A percentile compares a stretch with the other conserved stretches of the same genome.
These are phyloP conservation scores for Orchesella cincta DNA, from an alignment of 1,140 invertebrate genomes.

Conservation along the genomic window DNA sequence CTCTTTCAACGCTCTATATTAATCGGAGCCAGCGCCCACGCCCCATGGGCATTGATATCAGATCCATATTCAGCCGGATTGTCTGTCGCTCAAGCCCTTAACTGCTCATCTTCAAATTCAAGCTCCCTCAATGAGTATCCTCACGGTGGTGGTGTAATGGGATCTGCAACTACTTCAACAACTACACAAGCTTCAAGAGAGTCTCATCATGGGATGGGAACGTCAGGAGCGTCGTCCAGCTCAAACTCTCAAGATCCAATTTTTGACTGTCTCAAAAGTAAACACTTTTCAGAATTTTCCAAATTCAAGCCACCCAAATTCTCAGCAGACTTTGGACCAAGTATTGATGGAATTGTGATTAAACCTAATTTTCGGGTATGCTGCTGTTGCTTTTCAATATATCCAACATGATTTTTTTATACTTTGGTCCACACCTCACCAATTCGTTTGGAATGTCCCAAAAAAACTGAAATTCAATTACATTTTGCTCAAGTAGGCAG, in stretches of 20 bases:
- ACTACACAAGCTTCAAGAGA: constrained; percentile 21
- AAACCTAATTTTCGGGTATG: constrained; percentile 59
- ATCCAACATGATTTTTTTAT: too few species aligned
- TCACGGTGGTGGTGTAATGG: background rate
- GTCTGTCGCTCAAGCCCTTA: constrained; percentile 78
- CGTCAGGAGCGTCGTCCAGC: constrained; percentile 19
- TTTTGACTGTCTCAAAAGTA: constrained; percentile 47
- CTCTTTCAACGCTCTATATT: constrained; percentile 89
- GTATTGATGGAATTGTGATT: constrained; percentile 83
- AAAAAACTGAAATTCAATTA: too few species aligned
- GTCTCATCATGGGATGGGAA: constrained; percentile 38
- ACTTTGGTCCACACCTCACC: too few species aligned
- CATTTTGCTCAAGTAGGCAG: too few species aligned
- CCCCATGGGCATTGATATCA: constrained; percentile 89
- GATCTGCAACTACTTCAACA: constrained; percentile 5
- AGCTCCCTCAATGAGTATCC: background rate
- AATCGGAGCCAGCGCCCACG: constrained; percentile 87
- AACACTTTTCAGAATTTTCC: constrained; percentile 56
- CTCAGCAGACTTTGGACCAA: constrained; percentile 79
- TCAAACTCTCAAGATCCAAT: constrained; percentile 35
- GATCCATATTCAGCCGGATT: constrained; percentile 83
- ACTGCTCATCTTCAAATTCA: constrained; percentile 70
- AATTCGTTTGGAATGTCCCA: too few species aligned
- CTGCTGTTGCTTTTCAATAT: too few species aligned
- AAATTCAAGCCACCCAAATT: constrained; percentile 81